Base-by-base conservation (phyloP, 2,888 invertebrate genomes). In the Lysandra coridon region DNA sequence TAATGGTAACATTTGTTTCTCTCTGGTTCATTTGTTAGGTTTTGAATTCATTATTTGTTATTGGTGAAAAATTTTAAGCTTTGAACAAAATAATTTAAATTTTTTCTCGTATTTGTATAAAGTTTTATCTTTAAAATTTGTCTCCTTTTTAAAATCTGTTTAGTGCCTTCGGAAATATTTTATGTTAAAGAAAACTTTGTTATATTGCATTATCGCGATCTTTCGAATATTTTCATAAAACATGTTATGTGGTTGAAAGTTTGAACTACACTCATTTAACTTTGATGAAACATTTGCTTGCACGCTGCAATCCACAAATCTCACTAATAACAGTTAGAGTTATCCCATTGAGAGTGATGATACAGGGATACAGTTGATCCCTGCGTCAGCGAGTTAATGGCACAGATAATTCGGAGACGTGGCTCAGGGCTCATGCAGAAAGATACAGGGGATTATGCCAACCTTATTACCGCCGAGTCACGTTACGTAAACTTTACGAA, bases 331-430 rank as follows among this genome's bases (percentile, higher is more conserved):
- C 69, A 69, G 78, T 64, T 30, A 30, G 49, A 78, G 23, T 78
- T 78, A 78, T 78, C 82, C 80, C 76, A 78, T 75, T 75, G 53
- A 62, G 62, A 86, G 85, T 83, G 86, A 87, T 87, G 87, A 87
- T 86, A 87, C 86, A 86, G 86, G 84, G 82, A 82, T 74, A 33
- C 44, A 78, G 82, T 82, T 84, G 85, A 81, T 82, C 83, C 83
- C 79, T 81, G 80, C 79, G 82, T 80, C 79, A 69, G 80, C 78
- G 80, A 78, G 81, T 89, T 91, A 92, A 92, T 92, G 91, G 89
- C 86, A 87, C 87, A 86, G 89, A 89, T 91, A 92, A 92, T 91
- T 89, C 86, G 81, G 83, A 82, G 82, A 83, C 83, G 79, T 81
- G 85, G 86, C 86, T 86, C 85, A 83, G 83, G 83, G 83, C 84